phyloP scores from a whole-genome alignment of 2,113 vertebrate genomes.

The Eclectus roratus region DNA sequence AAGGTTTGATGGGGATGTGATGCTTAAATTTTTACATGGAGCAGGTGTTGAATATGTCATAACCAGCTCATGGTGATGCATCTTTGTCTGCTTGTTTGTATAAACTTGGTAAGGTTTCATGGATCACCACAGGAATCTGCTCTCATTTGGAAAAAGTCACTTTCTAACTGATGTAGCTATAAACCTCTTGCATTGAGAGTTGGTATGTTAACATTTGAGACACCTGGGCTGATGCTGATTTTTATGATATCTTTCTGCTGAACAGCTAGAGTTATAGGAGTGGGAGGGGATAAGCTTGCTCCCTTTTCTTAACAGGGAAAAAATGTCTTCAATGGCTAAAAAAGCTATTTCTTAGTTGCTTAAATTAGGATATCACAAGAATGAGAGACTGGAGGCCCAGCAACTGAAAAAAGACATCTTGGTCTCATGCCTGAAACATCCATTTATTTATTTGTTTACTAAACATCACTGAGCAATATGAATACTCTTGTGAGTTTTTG shows the following conservation, averaged over 20 bases:
- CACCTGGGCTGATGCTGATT: neutral
- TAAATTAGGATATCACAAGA: neutral
- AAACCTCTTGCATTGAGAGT: neutral
- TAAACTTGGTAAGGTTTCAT: fast-evolving
- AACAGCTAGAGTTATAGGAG: neutral
- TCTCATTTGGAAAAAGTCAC: neutral
- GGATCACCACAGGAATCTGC: neutral
- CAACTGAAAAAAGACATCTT: neutral
- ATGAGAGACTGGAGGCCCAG: neutral
- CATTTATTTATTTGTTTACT: neutral
- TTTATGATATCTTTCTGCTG: neutral
- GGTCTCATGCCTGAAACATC: neutral
- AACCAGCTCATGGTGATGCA: neutral
- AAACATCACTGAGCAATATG: neutral
- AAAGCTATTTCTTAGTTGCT: neutral
- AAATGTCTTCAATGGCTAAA: neutral
- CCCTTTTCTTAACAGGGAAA: neutral
- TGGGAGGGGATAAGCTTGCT: neutral
- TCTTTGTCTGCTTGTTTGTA: neutral
- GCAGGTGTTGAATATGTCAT: fast-evolving
- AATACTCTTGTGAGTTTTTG: neutral
- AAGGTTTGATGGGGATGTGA: neutral
- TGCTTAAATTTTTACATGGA: neutral
- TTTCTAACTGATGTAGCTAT: neutral
- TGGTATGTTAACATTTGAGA: neutral